Conservation (phyloP, 2,797 vertebrate species). For the Sandelia bainsii region DNA sequence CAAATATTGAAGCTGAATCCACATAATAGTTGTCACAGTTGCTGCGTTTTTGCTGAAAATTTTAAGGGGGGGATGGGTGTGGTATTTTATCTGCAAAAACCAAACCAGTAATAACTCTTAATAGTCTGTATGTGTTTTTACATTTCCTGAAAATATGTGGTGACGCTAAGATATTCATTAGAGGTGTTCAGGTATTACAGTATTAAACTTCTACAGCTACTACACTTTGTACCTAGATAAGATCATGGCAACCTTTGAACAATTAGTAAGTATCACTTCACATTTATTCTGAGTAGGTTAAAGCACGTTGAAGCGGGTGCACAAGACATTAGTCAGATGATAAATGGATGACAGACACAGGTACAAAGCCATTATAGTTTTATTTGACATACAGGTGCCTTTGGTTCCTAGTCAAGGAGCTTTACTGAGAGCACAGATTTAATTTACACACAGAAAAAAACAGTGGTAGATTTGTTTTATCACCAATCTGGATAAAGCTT, state of each 20-base stretch:
- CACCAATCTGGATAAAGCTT: slow-evolving; percentile 61
- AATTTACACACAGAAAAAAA: slow-evolving; percentile 77
- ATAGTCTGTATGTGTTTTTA: background rate
- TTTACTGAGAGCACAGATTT: slow-evolving; percentile 80
- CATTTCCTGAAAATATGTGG: background rate
- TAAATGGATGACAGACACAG: slow-evolving; percentile 57
- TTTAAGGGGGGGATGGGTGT: too few relatives aligned
- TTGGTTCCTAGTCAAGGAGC: slow-evolving; percentile 82
- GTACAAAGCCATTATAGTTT: slow-evolving; percentile 88
- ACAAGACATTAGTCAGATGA: slow-evolving; percentile 1
- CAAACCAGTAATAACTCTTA: background rate
- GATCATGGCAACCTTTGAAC: slow-evolving; percentile 6
- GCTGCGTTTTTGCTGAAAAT: too few relatives aligned
- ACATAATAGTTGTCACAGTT: too few relatives aligned
- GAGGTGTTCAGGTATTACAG: background rate
- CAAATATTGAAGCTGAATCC: too few relatives aligned
- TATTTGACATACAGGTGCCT: slow-evolving; percentile 86
- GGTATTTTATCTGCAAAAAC: too few relatives aligned
- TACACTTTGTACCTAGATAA: background rate
- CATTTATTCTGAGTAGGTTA: background rate
- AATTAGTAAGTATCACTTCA: background rate
- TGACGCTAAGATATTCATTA: background rate
- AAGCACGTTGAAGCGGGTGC: background rate
- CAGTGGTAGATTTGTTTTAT: slow-evolving; percentile 57
- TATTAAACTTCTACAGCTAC: too few relatives aligned